Evolutionary conservation across 2,113 vertebrate species (phyloP), one percentile per base, ranked within the genome.

Genomic region (Entosphenus tridentatus): DNA sequence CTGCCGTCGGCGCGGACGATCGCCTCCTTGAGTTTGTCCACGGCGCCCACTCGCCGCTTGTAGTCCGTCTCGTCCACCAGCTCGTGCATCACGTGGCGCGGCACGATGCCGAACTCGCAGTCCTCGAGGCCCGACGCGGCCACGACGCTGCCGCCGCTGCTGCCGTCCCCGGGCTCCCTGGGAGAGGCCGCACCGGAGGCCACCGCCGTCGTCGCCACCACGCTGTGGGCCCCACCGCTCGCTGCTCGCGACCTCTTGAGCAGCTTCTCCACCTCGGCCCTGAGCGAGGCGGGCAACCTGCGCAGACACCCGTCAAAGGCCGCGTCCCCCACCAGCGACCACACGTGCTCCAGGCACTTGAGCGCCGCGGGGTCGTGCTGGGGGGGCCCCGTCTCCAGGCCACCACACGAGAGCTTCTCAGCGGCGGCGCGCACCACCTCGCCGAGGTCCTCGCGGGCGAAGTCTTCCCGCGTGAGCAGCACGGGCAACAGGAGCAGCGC

Each of bases 61-160:
- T 87, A 91, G 78, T 87, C 83, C 68, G 82, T 80, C 62, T 75
- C 78, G 78, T 93, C 88, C 75, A 88, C 80, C 72, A 93, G 82
- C 56, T 82, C 78, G 62, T 78, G 74, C 68, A 86, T 82, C 73
- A 91, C 79, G 77, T 89, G 86, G 74, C 80, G 78, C 17, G 87
- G 80, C 73, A 93, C 77, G 73, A 93, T 76, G 55, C 84, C 87
- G 74, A 83, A 84, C 75, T 84, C 83, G 57, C 69, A 39, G 68
- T 57, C 70, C 11, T 59, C 14, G 1, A 68, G 59, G 62, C 59
- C 54, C 57, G 68, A 55, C 58, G 16, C 57, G 54, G 21, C 10
- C 18, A 71, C 55, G 55, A 39, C 54, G 8, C 54, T 12, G 14
- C 18, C 54, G 56, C 69, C 67, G 55, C 69, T 56, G n/a, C 72